Evolutionary conservation across 2,113 vertebrate species (phyloP).

Genomic region (Salvelinus namaycush): DNA sequence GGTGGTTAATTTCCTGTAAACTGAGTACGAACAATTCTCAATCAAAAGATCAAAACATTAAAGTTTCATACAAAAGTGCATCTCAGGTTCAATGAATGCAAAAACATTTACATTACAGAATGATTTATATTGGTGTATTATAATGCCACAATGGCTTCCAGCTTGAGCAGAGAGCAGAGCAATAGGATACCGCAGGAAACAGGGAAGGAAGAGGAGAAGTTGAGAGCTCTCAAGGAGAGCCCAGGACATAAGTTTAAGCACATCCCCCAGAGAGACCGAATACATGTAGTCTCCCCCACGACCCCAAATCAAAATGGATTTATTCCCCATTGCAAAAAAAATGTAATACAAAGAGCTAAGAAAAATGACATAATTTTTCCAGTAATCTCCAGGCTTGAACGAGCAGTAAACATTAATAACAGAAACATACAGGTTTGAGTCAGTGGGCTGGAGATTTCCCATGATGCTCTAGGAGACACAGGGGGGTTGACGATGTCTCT

Average conservation of each 20-base stretch:
- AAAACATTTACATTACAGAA: slow-evolving; percentile 77
- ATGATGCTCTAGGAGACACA: slow-evolving; percentile 81
- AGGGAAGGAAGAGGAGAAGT: slow-evolving; percentile 27
- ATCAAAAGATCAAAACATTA: slow-evolving; percentile 80
- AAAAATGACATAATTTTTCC: slow-evolving; percentile 69
- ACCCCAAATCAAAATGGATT: slow-evolving; percentile 88
- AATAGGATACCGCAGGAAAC: slow-evolving; percentile 60
- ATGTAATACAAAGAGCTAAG: slow-evolving; percentile 68
- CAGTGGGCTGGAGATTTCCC: slow-evolving; percentile 83
- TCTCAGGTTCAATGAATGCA: slow-evolving; percentile 78
- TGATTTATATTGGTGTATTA: slow-evolving; percentile 60
- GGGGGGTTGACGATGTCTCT: slow-evolving; percentile 84
- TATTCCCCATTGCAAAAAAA: slow-evolving; percentile 79
- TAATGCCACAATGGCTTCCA: slow-evolving; percentile 68
- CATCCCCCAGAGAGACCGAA: slow-evolving; percentile 71
- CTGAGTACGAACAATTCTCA: slow-evolving; percentile 72
- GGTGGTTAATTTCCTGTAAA: slow-evolving; percentile 72
- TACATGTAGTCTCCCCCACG: slow-evolving; percentile 57
- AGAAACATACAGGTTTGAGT: slow-evolving; percentile 97
- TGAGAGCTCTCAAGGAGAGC: slow-evolving; percentile 72
- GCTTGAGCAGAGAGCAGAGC: slow-evolving; percentile 58
- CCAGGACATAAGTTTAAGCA: slow-evolving; percentile 52
- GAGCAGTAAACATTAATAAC: slow-evolving; percentile 99
- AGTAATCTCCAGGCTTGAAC: slow-evolving; percentile 98
- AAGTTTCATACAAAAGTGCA: slow-evolving; percentile 83